Evolutionary conservation across 2,113 vertebrate genomes (phyloP).

Genomic region (Megaptera novaeangliae): DNA sequence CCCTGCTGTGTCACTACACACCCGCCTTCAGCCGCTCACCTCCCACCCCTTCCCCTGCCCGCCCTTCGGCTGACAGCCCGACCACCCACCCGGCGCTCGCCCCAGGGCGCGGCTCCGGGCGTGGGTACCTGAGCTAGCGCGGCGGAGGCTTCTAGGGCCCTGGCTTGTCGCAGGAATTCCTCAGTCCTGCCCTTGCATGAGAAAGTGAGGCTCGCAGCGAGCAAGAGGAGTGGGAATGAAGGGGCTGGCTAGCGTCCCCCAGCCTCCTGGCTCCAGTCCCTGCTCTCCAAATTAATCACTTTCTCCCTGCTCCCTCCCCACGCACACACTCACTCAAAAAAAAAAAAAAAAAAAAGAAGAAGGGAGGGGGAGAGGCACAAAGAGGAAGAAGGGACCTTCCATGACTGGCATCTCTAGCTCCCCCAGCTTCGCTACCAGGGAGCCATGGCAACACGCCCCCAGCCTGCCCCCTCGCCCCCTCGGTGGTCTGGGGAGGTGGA

Average conservation of each 20-base stretch:
- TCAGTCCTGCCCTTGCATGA: neutral
- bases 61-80: rapidly evolving
- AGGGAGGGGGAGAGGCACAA: neutral
- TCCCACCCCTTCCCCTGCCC: rapidly evolving
- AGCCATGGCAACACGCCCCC: slow-evolving; percentile 79
- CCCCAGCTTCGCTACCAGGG: slow-evolving; percentile 69
- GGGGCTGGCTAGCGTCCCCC: neutral
- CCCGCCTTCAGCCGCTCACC: neutral
- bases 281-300: slow-evolving; percentile 63
- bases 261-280: slow-evolving; percentile 55
- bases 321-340: neutral
- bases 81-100: neutral
- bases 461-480: slow-evolving; percentile 14
- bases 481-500: neutral
- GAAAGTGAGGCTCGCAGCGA: neutral
- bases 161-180: neutral
- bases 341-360: neutral
- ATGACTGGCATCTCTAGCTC: slow-evolving; percentile 80
- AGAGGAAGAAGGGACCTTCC: slow-evolving; percentile 72
- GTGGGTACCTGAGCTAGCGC: slow-evolving; percentile 1
- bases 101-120: neutral
- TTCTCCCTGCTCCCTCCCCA: slow-evolving; percentile 47
- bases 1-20: neutral
- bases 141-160: neutral
- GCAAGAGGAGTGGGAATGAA: neutral